Evolutionary conservation across 2,888 invertebrate species (phyloP).

Genomic region (Caenorhabditis imperialis): DNA sequence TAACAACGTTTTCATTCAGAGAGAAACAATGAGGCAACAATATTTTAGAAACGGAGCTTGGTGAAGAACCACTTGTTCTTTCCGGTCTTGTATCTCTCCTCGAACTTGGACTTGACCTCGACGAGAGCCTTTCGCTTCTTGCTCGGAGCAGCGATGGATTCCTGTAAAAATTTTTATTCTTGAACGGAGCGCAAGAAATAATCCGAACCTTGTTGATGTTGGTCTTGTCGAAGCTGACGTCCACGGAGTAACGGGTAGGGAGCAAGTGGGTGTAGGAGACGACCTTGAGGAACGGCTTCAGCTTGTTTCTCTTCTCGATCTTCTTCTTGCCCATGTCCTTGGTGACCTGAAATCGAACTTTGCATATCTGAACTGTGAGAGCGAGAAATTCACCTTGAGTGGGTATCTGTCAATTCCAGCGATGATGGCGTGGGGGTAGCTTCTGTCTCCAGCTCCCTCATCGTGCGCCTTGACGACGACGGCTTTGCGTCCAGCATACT

Average conservation of each 20-base stretch:
- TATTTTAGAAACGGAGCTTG: conserved; percentile 77
- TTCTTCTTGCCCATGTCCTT: conserved; percentile 86
- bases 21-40: conserved; percentile 49
- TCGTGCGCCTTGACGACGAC: conserved; percentile 85
- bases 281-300: conserved; percentile 97
- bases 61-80: conserved; percentile 79
- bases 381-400: conserved; percentile 84
- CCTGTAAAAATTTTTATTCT: conserved; percentile 78
- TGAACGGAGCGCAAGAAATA: neutral
- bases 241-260: conserved; percentile 87
- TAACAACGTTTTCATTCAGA: conserved; percentile 51
- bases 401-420: conserved; percentile 98
- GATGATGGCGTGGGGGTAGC: conserved; percentile 96
- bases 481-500: conserved; percentile 88
- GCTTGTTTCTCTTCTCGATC: conserved; percentile 94
- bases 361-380: no score
- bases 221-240: conserved; percentile 90
- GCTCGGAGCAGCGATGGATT: conserved; percentile 94
- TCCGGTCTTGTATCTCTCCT: conserved; percentile 83
- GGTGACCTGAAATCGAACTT: conserved; percentile 80
- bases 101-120: conserved; percentile 94
- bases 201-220: conserved; percentile 83
- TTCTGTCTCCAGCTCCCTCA: conserved; percentile 94
- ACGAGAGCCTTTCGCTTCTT: conserved; percentile 95
- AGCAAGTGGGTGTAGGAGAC: conserved; percentile 82